A percentile compares a stretch with the other conserved stretches of the same genome.
Evolutionary conservation across 2,797 vertebrate species (phyloP).

Genomic region (Buceros bicornis): DNA sequence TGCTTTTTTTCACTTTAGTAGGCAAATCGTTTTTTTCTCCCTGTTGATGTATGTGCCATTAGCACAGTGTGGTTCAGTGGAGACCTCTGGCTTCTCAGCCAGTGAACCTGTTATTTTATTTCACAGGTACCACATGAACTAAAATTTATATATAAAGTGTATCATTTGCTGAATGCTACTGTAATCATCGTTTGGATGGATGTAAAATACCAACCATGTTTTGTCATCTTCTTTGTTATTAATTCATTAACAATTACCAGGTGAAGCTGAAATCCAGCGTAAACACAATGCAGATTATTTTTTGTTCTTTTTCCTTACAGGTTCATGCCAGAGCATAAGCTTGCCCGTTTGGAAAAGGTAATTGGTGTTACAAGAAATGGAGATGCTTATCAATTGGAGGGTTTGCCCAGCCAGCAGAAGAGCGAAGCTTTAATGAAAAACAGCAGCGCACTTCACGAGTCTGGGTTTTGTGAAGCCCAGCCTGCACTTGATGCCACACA

Average conservation of each 20-base stretch:
- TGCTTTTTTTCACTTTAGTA: background rate
- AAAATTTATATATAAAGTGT: background rate
- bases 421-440: conserved; percentile 42
- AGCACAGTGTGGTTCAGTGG: background rate
- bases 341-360: conserved; percentile 60
- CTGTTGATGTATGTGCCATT: background rate
- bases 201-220: background rate
- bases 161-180: background rate
- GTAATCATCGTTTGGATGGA: background rate
- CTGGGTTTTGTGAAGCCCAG: conserved; percentile 46
- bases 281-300: background rate
- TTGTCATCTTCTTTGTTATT: background rate
- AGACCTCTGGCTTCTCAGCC: background rate
- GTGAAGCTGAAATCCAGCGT: background rate
- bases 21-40: background rate
- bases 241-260: background rate
- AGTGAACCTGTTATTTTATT: background rate
- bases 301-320: conserved; percentile 59
- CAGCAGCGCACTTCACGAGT: background rate
- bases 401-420: conserved; percentile 48
- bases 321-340: conserved; percentile 82
- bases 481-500: conserved; percentile 36
- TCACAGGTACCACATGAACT: background rate
- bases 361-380: conserved; percentile 52
- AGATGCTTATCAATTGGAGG: background rate